These are phyloP conservation scores for Hyposmocoma kahamanoa DNA, from an alignment of 1,140 invertebrate genomes.

Conservation along the genomic window DNA sequence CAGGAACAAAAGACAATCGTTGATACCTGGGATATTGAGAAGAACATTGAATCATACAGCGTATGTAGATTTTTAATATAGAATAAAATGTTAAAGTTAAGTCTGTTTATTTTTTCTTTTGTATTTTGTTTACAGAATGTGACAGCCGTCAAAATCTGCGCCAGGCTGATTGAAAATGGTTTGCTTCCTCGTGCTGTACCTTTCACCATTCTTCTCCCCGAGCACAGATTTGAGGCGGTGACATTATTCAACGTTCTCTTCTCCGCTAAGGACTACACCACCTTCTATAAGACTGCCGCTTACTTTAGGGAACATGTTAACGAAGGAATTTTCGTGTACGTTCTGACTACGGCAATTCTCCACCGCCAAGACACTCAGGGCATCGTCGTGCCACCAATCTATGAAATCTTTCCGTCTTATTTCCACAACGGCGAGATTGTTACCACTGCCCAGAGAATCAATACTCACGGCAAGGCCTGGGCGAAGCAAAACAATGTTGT, in stretches of 20 bases:
- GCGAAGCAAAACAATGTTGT: conserved; percentile 51
- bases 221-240: conserved; percentile 74
- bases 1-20: conserved; percentile 65
- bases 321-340: conserved; percentile 76
- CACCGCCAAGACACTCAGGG: conserved; percentile 76
- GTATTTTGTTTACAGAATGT: conserved; percentile 64
- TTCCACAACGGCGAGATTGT: conserved; percentile 76
- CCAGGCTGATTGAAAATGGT: conserved; percentile 68
- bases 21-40: conserved; percentile 67
- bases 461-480: conserved; percentile 44
- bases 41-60: conserved; percentile 65
- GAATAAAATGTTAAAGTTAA: conserved; percentile 2
- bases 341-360: conserved; percentile 72
- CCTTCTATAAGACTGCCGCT: conserved; percentile 74
- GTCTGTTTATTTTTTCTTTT: background rate
- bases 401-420: conserved; percentile 78
- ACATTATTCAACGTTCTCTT: conserved; percentile 79
- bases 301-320: conserved; percentile 77
- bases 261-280: conserved; percentile 77
- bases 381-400: conserved; percentile 76
- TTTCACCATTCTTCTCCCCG: conserved; percentile 74
- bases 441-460: conserved; percentile 72
- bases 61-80: conserved; percentile 27
- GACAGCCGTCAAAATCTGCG: conserved; percentile 74
- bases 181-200: conserved; percentile 73